Evolutionary conservation across 1,140 invertebrate genomes (phyloP).

Genomic region (Manduca sexta): DNA sequence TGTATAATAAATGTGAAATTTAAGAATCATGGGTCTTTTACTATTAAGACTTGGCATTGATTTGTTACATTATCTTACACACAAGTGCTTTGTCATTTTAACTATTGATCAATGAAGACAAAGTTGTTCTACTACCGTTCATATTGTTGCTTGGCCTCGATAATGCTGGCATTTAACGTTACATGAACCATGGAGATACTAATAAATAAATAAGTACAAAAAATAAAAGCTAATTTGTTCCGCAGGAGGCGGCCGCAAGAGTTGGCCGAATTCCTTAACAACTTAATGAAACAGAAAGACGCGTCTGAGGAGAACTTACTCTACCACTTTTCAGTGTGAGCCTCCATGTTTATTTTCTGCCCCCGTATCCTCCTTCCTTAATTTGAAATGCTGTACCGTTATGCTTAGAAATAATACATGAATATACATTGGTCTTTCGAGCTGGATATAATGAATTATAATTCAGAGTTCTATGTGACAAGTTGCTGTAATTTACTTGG

Average conservation of each 20-base stretch:
- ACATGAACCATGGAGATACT: not conserved
- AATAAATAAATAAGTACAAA: not conserved
- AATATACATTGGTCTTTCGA: not conserved
- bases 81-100: too few relatives aligned
- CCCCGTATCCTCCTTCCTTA: slow-evolving; percentile 11
- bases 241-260: slow-evolving; percentile 71
- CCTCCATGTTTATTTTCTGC: slow-evolving; percentile 58
- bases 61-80: too few relatives aligned
- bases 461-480: not conserved
- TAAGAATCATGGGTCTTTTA: too few relatives aligned
- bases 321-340: slow-evolving; percentile 75
- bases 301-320: slow-evolving; percentile 66
- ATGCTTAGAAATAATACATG: slow-evolving; percentile 24
- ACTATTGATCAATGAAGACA: too few relatives aligned
- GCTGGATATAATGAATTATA: not conserved
- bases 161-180: too few relatives aligned
- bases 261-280: slow-evolving; percentile 71
- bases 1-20: too few relatives aligned
- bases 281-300: slow-evolving; percentile 63
- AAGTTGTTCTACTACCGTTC: too few relatives aligned
- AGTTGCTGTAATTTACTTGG: not conserved
- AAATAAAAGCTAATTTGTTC: slow-evolving; percentile 35
- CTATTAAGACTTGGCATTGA: too few relatives aligned
- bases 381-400: not conserved
- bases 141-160: too few relatives aligned